Percentiles rank a stretch among this genome's conserved stretches.
Conservation (phyloP, 2,888 invertebrate genomes). For the Callinectes sapidus region DNA sequence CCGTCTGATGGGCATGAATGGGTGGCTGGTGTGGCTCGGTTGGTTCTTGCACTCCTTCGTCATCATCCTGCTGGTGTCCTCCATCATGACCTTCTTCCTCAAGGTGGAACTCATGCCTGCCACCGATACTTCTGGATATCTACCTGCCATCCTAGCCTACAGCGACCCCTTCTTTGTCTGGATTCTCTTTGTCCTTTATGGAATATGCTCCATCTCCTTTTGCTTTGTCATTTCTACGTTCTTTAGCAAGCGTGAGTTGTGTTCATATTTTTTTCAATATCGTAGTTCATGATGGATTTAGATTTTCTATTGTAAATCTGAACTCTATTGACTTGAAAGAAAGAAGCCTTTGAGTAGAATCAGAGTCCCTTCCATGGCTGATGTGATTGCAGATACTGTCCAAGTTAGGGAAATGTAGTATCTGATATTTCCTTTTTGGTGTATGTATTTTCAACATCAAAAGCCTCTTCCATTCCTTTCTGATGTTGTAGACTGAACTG, state of each 20-base stretch:
- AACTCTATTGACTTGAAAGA: not conserved
- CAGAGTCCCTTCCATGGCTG: not conserved
- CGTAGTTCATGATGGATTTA: not conserved
- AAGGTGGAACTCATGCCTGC: conserved; percentile 48
- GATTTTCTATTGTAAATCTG: not conserved
- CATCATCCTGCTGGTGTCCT: conserved; percentile 51
- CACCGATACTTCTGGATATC: not conserved
- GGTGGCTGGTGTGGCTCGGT: conserved; percentile 67
- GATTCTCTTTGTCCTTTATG: conserved; percentile 66
- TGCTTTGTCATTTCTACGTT: conserved; percentile 66
- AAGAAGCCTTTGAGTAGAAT: not conserved
- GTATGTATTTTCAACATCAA: too few species aligned
- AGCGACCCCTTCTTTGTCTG: conserved; percentile 57
- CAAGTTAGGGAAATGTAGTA: too few species aligned
- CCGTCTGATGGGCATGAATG: conserved; percentile 64
- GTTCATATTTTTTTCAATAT: not conserved
- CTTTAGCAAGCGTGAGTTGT: conserved; percentile 68
- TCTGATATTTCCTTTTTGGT: not conserved
- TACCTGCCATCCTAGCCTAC: conserved; percentile 63
- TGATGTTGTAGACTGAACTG: not conserved
- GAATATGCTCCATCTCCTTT: conserved; percentile 66
- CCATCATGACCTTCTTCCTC: conserved; percentile 63
- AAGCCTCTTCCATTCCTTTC: too few species aligned
- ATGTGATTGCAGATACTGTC: not conserved
- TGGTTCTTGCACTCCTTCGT: conserved; percentile 69